A percentile compares a stretch with the other conserved stretches of the same genome.
Conservation (phyloP, 2,113 vertebrate species). For the Progne subis region DNA sequence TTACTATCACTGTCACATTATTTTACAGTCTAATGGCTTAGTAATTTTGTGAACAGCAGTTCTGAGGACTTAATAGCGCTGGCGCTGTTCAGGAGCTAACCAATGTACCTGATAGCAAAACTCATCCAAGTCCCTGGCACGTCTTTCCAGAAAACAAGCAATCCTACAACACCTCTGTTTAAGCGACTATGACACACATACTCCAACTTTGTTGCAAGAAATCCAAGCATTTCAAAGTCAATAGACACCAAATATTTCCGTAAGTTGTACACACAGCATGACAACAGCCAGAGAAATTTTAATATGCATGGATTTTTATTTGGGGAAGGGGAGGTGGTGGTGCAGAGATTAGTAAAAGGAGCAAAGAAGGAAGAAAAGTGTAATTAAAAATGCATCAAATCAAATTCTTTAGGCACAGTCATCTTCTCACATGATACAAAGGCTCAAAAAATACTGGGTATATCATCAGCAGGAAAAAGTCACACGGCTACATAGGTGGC, state of each 20-base stretch:
- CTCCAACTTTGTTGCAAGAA: background rate
- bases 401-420: background rate
- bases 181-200: background rate
- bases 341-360: background rate
- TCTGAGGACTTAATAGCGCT: background rate
- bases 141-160: background rate
- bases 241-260: background rate
- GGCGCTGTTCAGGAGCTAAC: fast-evolving
- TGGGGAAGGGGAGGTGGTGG: fast-evolving
- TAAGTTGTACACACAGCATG: background rate
- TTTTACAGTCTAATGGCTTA: background rate
- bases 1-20: background rate
- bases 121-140: background rate
- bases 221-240: background rate
- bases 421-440: background rate
- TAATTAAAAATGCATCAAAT: background rate
- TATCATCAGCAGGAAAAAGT: background rate
- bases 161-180: background rate
- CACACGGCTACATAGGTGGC: background rate
- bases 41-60: background rate
- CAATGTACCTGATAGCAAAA: background rate
- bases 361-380: background rate
- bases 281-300: background rate
- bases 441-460: background rate
- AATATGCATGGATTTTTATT: background rate